Percentiles rank a stretch among this genome's conserved stretches.
Evolutionary conservation across 2,113 vertebrate genomes (phyloP).

Genomic region (Otus sunia): DNA sequence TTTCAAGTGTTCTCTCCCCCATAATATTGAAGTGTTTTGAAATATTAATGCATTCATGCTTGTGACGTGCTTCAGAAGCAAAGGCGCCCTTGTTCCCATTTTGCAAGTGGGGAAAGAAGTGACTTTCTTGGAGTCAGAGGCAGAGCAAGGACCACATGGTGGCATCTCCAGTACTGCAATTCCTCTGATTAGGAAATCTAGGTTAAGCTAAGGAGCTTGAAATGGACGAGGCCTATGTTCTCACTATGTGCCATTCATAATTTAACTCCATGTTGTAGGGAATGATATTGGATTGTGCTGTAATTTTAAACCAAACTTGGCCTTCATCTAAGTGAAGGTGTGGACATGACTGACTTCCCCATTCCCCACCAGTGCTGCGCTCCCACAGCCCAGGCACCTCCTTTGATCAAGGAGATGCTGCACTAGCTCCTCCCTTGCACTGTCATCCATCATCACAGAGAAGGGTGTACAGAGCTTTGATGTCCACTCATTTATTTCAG

Average conservation of each 20-base stretch:
- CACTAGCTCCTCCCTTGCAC: not conserved
- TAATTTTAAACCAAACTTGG: not conserved
- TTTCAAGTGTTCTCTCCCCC: not conserved
- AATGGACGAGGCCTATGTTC: not conserved
- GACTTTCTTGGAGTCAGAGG: not conserved
- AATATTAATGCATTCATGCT: not conserved
- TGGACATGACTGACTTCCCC: not conserved
- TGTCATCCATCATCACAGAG: not conserved
- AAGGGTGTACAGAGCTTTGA: not conserved
- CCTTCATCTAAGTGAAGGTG: not conserved
- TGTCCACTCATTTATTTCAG: not conserved
- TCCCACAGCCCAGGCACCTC: not conserved
- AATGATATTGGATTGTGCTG: not conserved
- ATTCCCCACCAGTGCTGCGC: rapidly evolving
- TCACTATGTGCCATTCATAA: not conserved
- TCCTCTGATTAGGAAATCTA: not conserved
- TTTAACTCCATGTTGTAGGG: not conserved
- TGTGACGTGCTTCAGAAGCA: not conserved
- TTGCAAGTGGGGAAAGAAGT: not conserved
- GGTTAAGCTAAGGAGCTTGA: not conserved
- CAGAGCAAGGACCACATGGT: not conserved
- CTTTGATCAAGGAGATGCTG: not conserved
- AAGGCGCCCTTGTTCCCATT: not conserved
- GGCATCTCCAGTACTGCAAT: not conserved
- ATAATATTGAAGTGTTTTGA: not conserved